Base-by-base conservation (phyloP, 1,140 invertebrate species). In the Drosophila equinoxialis region DNA sequence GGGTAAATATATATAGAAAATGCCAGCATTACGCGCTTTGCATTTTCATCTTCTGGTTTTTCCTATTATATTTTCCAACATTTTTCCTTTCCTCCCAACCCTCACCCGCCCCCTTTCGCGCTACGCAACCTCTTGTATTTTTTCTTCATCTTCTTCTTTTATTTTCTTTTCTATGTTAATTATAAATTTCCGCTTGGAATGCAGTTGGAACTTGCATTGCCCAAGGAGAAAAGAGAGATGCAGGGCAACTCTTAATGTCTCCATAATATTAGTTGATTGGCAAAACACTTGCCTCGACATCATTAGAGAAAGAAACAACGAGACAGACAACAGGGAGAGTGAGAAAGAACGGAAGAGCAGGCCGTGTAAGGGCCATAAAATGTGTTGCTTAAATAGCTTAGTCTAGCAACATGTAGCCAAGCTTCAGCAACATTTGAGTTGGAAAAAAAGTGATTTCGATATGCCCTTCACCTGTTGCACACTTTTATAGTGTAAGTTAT, bases 21-120 rank as follows among this genome's bases (percentile, higher is more conserved):
- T 86, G 73, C 78, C 73, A 79, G 76, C 78, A 81, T 81, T 76
- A 81, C 79, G 78, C 78, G 79, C 74, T 77, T 77, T 77, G 74
- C 73, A 77, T 77, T 77, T 77, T 55, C 73, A 68, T 75, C 75
- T 75, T 75, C 65, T 59, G 74, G 41, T 75, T 75, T 30, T 75
- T 62, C 71, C 74, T 75, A 74, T 75, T 74, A 59, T 37, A 17
- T 59, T 60, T 60, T 39, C 37, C 58, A 48, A 39, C 57, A 8
- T 74, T 72, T 62, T 57, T 35, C 30, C 30, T 37, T 5, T 11
- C 4, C 20, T 63, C 35, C 13, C 39, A 30, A 30, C 23, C 26
- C 17, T 17, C 17, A 17, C 8, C 26, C 2, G 0, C 11, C 30
- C 1, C 8, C n/a, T 4, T 23, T 20, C 4, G 5, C 11, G 35